Base-by-base conservation (phyloP, 2,797 vertebrate genomes). In the Pseudochromis fuscus region DNA sequence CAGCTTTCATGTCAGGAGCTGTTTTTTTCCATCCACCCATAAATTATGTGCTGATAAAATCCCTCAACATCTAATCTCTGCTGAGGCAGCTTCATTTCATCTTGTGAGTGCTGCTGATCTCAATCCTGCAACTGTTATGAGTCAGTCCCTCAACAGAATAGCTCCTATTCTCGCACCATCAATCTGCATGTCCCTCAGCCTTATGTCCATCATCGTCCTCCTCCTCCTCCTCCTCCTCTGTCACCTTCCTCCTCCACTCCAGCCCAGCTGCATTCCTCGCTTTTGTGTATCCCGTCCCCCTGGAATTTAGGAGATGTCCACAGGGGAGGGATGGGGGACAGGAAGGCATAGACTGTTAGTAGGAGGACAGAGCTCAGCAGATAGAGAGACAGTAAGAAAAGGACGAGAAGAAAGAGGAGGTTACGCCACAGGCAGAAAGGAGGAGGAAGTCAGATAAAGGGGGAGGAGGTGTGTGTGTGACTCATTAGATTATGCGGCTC, bases 401-500 rank as follows among this genome's bases (percentile, higher is more conserved):
- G 58, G 50, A 59, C 50, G 60, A 62, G 53, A 50, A 33, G 40
- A 27, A 24, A 24, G 12, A 61, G 61, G 40, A 74, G 66, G 77
- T 79, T 70, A 56, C 46, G 55, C 62, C 50, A 30, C 56, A 61
- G 71, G 58, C 74, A 71, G 67, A 69, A 71, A 71, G 50, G 45
- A 78, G 75, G 68, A 84, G 81, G 80, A 86, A 80, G 82, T 87
- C 53, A 38, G 73, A 86, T 82, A 71, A 81, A 66, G 70, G 82
- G 82, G 83, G 65, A 30, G 52, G 73, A 65, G 58, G 64, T 69
- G 55, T 37, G 45, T 65, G 52, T 67, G 78, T 78, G 62, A 76
- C 60, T 88, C 89, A 93, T 93, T 91, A 89, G 86, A 90, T 93
- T 88, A 88, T 89, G 77, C 87, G 2, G 62, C 83, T 86, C 86